phyloP scores from a whole-genome alignment of 2,113 vertebrate species.

The Anas platyrhynchos region DNA sequence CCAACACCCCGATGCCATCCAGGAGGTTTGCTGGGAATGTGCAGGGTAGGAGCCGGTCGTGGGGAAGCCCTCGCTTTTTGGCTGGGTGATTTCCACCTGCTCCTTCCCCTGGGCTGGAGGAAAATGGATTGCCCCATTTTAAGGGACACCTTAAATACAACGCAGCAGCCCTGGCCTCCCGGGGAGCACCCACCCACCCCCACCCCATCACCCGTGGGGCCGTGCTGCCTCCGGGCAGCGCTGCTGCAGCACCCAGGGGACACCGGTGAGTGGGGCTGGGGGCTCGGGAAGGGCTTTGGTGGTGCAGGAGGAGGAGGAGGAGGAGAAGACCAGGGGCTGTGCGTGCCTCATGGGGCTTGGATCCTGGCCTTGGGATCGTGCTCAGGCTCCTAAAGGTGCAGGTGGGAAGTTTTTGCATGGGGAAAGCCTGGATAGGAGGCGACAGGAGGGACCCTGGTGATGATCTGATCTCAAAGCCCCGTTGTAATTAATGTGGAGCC shows the following conservation, averaged over 20 bases:
- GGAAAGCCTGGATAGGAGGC: not conserved
- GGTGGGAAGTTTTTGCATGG: no score
- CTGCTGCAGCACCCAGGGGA: not conserved
- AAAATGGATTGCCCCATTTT: slow-evolving; percentile 37
- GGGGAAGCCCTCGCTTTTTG: not conserved
- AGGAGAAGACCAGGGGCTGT: not conserved
- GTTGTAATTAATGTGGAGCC: not conserved
- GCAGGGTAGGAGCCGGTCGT: rapidly evolving
- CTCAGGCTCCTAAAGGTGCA: no score
- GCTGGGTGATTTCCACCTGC: not conserved
- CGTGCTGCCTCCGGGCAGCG: not conserved
- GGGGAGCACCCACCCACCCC: not conserved
- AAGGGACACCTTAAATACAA: slow-evolving; percentile 35
- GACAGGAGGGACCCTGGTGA: not conserved
- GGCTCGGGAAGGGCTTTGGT: not conserved
- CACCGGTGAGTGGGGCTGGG: not conserved
- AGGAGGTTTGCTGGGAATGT: no score
- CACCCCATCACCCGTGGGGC: not conserved
- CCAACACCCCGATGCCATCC: no score
- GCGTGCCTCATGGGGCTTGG: no score
- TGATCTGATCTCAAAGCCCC: not conserved
- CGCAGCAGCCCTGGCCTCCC: not conserved
- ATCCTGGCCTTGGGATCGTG: no score
- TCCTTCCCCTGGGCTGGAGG: not conserved
- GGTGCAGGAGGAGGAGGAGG: not conserved